phyloP scores from a whole-genome alignment of 2,888 invertebrate species.

The Oasisia sp. region DNA sequence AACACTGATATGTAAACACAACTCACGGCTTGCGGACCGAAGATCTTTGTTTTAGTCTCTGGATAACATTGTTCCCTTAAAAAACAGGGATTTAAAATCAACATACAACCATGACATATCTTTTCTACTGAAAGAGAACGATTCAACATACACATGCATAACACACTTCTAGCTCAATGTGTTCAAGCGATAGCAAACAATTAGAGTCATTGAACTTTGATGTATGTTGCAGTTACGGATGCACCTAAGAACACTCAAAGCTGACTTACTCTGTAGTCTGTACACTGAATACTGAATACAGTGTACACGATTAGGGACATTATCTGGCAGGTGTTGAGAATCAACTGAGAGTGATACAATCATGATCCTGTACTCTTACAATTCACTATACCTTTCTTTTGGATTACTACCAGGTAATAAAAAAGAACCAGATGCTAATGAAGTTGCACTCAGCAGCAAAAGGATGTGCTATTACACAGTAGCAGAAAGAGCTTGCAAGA shows the following conservation, averaged over 20 bases:
- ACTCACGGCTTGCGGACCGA: constrained; percentile 58
- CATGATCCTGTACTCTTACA: background rate
- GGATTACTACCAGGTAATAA: background rate
- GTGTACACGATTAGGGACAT: background rate
- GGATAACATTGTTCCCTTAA: constrained; percentile 61
- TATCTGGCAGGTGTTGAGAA: background rate
- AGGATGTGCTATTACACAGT: background rate
- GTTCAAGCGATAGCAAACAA: background rate
- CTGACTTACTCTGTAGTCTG: background rate
- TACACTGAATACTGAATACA: background rate
- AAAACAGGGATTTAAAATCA: constrained; percentile 52
- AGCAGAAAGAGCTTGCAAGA: background rate
- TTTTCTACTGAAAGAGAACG: background rate
- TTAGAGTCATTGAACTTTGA: background rate
- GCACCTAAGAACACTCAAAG: background rate
- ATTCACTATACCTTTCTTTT: background rate
- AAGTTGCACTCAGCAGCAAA: background rate
- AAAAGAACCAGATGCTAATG: background rate
- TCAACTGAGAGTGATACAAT: background rate
- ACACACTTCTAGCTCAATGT: background rate
- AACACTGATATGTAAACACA: constrained; percentile 38
- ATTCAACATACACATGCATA: background rate
- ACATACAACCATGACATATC: constrained; percentile 19
- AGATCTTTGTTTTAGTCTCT: constrained; percentile 43
- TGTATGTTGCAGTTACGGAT: background rate